Evolutionary conservation across 2,113 vertebrate species (phyloP).

Genomic region (Holacanthus passer): DNA sequence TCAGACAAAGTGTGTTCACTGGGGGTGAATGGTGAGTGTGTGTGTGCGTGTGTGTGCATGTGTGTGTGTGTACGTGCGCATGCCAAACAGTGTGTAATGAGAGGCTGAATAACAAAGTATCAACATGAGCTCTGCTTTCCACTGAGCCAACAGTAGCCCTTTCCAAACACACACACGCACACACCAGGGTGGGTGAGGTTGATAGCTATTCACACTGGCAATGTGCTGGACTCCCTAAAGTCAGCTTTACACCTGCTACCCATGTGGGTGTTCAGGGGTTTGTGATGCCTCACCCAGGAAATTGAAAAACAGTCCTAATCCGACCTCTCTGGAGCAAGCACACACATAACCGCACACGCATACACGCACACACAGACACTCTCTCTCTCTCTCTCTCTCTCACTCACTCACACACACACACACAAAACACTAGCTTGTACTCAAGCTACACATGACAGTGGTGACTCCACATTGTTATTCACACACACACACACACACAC

Average conservation of each 20-base stretch:
- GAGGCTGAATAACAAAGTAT: constrained; percentile 54
- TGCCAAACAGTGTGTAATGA: constrained; percentile 34
- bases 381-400: too few species aligned
- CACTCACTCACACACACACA: constrained; percentile 2
- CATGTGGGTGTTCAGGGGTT: constrained; percentile 49
- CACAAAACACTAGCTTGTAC: not conserved
- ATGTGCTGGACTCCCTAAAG: constrained; percentile 41
- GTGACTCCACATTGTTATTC: not conserved
- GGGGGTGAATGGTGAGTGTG: not conserved
- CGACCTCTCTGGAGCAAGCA: constrained; percentile 16
- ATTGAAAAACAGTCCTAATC: constrained; percentile 61
- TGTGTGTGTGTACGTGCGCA: not conserved
- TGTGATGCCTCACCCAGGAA: constrained; percentile 57
- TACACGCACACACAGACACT: not conserved
- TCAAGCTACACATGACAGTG: not conserved
- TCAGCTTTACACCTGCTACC: constrained; percentile 52
- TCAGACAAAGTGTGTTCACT: constrained; percentile 9
- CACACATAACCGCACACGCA: not conserved
- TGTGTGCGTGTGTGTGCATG: constrained; percentile 5
- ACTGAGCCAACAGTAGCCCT: constrained; percentile 19
- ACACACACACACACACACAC: not conserved
- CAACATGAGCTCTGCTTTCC: constrained; percentile 32
- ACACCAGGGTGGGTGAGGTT: constrained; percentile 5
- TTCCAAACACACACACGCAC: constrained; percentile 8
- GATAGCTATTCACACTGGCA: constrained; percentile 57